phyloP scores from a whole-genome alignment of 2,113 vertebrate species.

The Petromus typicus region DNA sequence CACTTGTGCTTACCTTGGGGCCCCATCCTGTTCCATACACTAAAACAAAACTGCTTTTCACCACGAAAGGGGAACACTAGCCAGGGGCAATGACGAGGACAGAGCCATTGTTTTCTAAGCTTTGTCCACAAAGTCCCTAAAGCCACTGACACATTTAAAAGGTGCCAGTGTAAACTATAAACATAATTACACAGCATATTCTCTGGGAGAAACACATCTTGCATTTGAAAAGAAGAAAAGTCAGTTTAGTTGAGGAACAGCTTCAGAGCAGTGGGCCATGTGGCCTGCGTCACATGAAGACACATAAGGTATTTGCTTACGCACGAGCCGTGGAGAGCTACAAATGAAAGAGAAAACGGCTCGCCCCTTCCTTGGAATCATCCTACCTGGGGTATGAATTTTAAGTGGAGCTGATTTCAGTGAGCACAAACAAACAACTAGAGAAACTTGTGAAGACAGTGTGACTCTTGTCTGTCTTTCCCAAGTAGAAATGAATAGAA shows the following conservation, averaged over 20 bases:
- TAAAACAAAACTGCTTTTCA: background rate
- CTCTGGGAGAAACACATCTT: slow-evolving; percentile 8
- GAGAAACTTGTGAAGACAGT: background rate
- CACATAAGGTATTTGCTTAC: background rate
- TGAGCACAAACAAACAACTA: background rate
- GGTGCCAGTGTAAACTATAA: background rate
- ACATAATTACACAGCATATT: background rate
- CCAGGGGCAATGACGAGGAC: background rate
- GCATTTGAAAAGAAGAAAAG: slow-evolving; percentile 16
- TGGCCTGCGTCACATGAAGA: background rate
- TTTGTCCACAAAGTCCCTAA: background rate
- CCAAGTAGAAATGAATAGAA: background rate
- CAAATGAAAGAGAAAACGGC: background rate
- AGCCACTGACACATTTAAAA: background rate
- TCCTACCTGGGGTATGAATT: background rate
- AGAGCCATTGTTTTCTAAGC: background rate
- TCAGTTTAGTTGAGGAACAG: slow-evolving; percentile 8
- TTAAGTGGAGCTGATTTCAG: background rate
- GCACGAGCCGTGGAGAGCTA: background rate
- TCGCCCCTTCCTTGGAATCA: background rate
- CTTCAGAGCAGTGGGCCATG: background rate
- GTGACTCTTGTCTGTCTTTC: background rate
- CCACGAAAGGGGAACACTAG: background rate
- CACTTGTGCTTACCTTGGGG: background rate
- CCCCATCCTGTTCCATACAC: background rate